Evolutionary conservation across 2,113 vertebrate species (phyloP), one percentile per base, ranked within the genome.

Genomic region (Plestiodon gilberti): DNA sequence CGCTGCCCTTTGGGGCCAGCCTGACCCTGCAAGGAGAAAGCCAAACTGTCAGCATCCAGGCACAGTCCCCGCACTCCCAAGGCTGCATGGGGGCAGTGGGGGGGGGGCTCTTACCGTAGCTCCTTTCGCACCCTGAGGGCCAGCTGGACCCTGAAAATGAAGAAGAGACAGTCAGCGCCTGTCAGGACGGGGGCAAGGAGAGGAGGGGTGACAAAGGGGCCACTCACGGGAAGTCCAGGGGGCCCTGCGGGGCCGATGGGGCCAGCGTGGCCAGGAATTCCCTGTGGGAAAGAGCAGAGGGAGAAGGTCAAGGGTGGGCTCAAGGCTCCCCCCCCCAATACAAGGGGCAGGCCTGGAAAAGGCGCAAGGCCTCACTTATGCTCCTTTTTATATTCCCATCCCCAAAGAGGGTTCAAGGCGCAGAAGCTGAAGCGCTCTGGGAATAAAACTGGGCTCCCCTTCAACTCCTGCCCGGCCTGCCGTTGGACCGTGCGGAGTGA

Each of bases 81-180:
- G 14, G 43, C 3, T 2, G 2, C 17, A 17, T 15, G 15, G 52
- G 35, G 38, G 28, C 17, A 38, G 38, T 10, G 10, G 22, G n/a
- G 33, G 59, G 13, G 11, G 14, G 22, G 13, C 88, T 96, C 98
- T 98, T 96, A 99, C 99, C 67, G 97, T 96, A 33, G 99, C 99
- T 64, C 98, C 99, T 95, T 99, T 99, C 93, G 98, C 97, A 93
- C 99, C 99, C 97, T 99, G 99, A 67, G 98, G 98, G 95, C 99
- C 98, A 40, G 98, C 95, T 3, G 97, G 98, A 89, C 98, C 99
- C 99, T 99, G 92, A 92, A 40, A 90, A 93, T 93, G 88, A 90
- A 87, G 79, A n/a, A 52, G 30, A 0, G 84, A 30, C 90, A 30
- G 5, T 6, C 9, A 1, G 55, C 7, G 25, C 4, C 55, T 1